phyloP scores from a whole-genome alignment of 2,888 invertebrate genomes.

The Aphidoletes aphidimyza region DNA sequence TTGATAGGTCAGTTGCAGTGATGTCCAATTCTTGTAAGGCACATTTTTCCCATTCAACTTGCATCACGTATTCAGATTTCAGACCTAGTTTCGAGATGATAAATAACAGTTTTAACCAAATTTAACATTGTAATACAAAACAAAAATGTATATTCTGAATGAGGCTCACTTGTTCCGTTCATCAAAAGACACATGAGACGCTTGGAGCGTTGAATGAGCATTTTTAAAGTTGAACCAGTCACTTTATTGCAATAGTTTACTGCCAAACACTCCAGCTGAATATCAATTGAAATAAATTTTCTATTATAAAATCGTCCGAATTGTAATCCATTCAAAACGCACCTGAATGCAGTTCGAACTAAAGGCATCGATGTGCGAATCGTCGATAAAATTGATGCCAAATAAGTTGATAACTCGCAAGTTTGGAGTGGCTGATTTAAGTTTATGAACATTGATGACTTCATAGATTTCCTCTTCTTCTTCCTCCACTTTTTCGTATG shows the following conservation, averaged over 20 bases:
- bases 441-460: conserved; percentile 97
- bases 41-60: conserved; percentile 98
- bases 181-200: conserved; percentile 91
- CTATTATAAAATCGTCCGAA: not conserved
- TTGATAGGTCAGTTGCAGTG: conserved; percentile 94
- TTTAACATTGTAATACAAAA: no score
- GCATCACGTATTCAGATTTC: conserved; percentile 91
- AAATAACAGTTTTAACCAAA: not conserved
- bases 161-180: conserved; percentile 90
- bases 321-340: conserved; percentile 56
- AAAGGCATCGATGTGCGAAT: conserved; percentile 98
- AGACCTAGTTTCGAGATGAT: conserved; percentile 71
- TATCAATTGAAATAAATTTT: not conserved
- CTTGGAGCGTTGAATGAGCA: conserved; percentile 91
- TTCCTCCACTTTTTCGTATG: conserved; percentile 97
- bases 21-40: conserved; percentile 94
- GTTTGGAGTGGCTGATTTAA: conserved; percentile 98
- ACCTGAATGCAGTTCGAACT: conserved; percentile 94
- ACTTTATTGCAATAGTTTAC: conserved; percentile 98
- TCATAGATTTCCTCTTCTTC: conserved; percentile 99
- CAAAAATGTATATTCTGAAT: not conserved
- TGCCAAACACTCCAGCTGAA: conserved; percentile 92
- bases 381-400: conserved; percentile 98
- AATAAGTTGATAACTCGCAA: conserved; percentile 96
- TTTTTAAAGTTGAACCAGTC: conserved; percentile 94